Conservation (phyloP, 1,140 invertebrate genomes). For the Leptinotarsa lineolata region DNA sequence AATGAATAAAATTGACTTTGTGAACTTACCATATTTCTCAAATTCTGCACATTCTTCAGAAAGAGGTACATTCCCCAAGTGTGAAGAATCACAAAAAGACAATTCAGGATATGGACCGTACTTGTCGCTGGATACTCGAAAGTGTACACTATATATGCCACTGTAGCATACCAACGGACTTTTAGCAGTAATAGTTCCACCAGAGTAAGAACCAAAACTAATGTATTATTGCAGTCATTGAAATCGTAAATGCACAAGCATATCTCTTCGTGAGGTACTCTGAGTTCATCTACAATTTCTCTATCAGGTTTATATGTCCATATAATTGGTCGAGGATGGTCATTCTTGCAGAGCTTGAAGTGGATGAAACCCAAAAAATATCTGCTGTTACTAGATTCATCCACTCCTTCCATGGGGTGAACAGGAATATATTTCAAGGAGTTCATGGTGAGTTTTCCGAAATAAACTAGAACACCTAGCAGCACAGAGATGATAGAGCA, state of each 20-base stretch:
- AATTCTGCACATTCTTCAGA: constrained; percentile 43
- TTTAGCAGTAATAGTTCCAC: constrained; percentile 47
- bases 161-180: constrained; percentile 49
- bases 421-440: constrained; percentile 27
- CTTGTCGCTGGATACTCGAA: constrained; percentile 35
- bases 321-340: constrained; percentile 37
- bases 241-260: constrained; percentile 43
- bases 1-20: too few species aligned
- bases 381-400: constrained; percentile 40
- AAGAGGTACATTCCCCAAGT: constrained; percentile 45
- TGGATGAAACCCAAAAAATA: constrained; percentile 45
- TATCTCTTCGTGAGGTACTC: constrained; percentile 47
- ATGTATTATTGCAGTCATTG: constrained; percentile 48
- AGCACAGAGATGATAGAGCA: constrained; percentile 28
- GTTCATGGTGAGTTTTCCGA: constrained; percentile 42
- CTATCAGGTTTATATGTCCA: too few species aligned
- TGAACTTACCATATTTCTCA: constrained; percentile 47
- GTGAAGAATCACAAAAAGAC: constrained; percentile 42
- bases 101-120: constrained; percentile 46
- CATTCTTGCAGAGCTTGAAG: constrained; percentile 42
- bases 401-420: constrained; percentile 40
- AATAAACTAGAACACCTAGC: constrained; percentile 45
- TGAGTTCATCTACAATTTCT: constrained; percentile 46
- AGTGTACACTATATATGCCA: constrained; percentile 44
- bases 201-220: constrained; percentile 44